Base-by-base conservation (phyloP, 2,113 vertebrate species). In the Oenanthe oenanthe region DNA sequence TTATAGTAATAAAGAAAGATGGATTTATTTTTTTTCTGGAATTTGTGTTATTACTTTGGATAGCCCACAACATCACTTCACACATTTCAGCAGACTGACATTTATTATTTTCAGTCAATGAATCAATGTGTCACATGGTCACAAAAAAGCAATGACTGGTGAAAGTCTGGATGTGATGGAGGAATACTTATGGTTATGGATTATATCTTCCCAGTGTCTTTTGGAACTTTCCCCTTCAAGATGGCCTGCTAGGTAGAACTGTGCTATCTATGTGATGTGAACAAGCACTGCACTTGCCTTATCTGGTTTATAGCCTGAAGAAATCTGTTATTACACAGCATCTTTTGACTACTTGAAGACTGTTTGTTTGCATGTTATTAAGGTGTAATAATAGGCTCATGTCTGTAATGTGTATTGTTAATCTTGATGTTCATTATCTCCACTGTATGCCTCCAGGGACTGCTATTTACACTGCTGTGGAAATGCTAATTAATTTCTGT, bases 401-500 rank as follows among this genome's bases (percentile, higher is more conserved):
- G n/a, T 87, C 79, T 56, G 42, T 84, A 67, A 85, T 10, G 15
- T 72, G 7, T 47, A 83, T 45, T 83, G 75, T 89, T 96, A 93
- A 92, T 95, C 74, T 93, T 58, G 78, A 62, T 92, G 74, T 76
- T 95, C 65, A 78, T 96, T 96, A 92, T 90, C 62, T 80, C 38
- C 45, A 48, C 22, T 71, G 32, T 19, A 54, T 5, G 34, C 20
- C 71, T 95, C 63, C 66, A 85, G 70, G 58, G 89, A 93, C 67
- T 53, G 36, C 38, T 96, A 56, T 93, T 88, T 74, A 89, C 40
- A 70, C 22, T 85, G 19, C 26, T 48, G 63, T 57, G 48, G 56
- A 85, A 96, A 95, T 96, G 48, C 47, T 94, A 97, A 96, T 97
- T 97, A 90, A 95, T 97, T 90, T 96, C 83, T 93, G 58, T 78